phyloP scores from a whole-genome alignment of 2,888 invertebrate genomes.

The Ditula angustiorana region DNA sequence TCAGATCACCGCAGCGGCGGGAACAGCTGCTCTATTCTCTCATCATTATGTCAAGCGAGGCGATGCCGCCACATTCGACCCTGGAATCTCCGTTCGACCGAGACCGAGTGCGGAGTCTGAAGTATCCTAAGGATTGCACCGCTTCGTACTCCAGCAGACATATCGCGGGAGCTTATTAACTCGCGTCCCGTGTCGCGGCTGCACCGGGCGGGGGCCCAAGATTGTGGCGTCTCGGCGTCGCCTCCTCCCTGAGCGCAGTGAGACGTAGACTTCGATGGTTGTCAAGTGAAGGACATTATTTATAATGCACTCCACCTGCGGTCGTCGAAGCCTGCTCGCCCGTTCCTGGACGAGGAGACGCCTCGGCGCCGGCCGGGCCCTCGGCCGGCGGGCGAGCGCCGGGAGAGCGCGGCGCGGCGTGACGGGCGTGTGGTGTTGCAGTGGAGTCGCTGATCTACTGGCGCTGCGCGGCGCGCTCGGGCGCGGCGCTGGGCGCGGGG shows the following conservation, averaged over 20 bases:
- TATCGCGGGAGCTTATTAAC: slow-evolving; percentile 15
- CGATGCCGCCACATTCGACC: not conserved
- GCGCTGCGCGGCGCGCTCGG: slow-evolving; percentile 98
- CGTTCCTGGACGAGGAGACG: not conserved
- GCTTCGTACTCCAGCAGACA: not conserved
- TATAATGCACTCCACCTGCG: too few species aligned
- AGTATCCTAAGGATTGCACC: not conserved
- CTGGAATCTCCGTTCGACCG: not conserved
- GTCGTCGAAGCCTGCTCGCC: too few species aligned
- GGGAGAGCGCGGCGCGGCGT: too few species aligned
- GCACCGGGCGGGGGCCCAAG: slow-evolving; percentile 1
- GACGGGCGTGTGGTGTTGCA: slow-evolving; percentile 73
- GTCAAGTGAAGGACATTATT: not conserved
- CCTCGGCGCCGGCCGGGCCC: not conserved
- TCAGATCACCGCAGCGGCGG: not conserved
- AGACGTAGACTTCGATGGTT: not conserved
- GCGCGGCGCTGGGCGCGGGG: slow-evolving; percentile 95
- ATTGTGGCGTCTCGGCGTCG: not conserved
- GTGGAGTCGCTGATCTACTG: slow-evolving; percentile 99
- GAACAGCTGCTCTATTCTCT: not conserved
- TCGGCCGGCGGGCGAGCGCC: too few species aligned
- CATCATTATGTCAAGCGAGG: not conserved
- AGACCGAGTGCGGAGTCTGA: not conserved
- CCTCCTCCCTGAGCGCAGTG: not conserved
- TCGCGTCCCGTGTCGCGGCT: slow-evolving; percentile 10